Evolutionary conservation across 2,888 invertebrate species (phyloP).

Genomic region (Dicycla oo): DNA sequence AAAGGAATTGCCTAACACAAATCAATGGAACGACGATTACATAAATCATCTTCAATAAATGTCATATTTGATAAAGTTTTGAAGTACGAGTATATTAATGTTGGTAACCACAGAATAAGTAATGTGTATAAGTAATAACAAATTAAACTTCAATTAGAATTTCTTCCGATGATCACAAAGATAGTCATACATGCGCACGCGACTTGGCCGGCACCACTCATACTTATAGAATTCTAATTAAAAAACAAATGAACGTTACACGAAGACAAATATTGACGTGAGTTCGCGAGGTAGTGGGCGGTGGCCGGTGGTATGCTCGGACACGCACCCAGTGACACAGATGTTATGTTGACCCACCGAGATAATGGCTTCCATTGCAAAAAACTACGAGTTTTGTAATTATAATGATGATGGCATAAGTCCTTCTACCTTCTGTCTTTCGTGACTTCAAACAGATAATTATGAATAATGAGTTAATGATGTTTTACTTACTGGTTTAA

Average conservation of each 20-base stretch:
- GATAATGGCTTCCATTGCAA: constrained; percentile 69
- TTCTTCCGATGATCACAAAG: constrained; percentile 19
- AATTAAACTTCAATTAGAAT: constrained; percentile 21
- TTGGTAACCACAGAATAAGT: neutral
- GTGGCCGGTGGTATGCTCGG: constrained; percentile 50
- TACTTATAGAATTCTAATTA: constrained; percentile 32
- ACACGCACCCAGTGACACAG: constrained; percentile 68
- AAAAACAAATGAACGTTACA: constrained; percentile 42
- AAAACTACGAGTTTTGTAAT: constrained; percentile 63
- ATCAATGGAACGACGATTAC: constrained; percentile 32
- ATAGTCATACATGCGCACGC: constrained; percentile 20
- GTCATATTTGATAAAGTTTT: neutral
- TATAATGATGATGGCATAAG: constrained; percentile 31
- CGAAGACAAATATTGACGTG: constrained; percentile 42
- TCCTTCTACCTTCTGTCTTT: constrained; percentile 37
- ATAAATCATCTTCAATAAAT: constrained; percentile 11
- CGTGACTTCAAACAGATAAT: constrained; percentile 44
- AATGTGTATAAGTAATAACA: constrained; percentile 2
- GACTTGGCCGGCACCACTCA: constrained; percentile 4
- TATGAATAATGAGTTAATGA: constrained; percentile 36
- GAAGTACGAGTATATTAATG: neutral
- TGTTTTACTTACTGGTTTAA: constrained; percentile 5
- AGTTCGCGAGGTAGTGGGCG: constrained; percentile 37
- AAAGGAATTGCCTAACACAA: constrained; percentile 33
- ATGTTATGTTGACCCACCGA: constrained; percentile 69